Evolutionary conservation across 2,113 vertebrate species (phyloP).

Genomic region (Numida meleagris): DNA sequence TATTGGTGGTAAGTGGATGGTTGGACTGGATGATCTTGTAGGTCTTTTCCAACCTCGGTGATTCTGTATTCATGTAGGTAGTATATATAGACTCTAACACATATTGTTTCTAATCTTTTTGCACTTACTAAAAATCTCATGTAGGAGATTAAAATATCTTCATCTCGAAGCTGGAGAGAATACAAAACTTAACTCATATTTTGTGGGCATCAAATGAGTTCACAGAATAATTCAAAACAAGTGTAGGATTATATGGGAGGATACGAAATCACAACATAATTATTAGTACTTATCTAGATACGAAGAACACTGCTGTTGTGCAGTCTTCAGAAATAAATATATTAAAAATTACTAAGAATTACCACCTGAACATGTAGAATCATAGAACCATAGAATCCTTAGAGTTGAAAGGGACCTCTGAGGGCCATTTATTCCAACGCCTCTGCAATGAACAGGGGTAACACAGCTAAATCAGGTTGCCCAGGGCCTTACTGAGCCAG

Average conservation of each 20-base stretch:
- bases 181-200: neutral
- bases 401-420: no score
- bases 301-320: neutral
- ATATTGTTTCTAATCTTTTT: neutral
- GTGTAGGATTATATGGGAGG: fast-evolving
- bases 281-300: neutral
- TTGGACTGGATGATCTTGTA: no score
- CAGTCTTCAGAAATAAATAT: neutral
- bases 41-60: no score
- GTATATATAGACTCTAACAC: neutral
- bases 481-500: no score
- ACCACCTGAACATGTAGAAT: neutral
- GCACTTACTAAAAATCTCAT: neutral
- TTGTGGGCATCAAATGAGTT: neutral
- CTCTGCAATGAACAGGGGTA: no score
- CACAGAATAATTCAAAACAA: neutral
- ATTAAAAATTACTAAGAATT: neutral
- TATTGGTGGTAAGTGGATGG: no score
- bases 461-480: no score
- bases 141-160: neutral
- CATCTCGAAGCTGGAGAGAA: neutral
- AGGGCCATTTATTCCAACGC: no score
- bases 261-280: neutral
- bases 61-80: neutral
- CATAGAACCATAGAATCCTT: no score